Percentiles rank a stretch among this genome's conserved stretches.
Evolutionary conservation across 2,888 invertebrate genomes (phyloP).

Genomic region (Cancer borealis): DNA sequence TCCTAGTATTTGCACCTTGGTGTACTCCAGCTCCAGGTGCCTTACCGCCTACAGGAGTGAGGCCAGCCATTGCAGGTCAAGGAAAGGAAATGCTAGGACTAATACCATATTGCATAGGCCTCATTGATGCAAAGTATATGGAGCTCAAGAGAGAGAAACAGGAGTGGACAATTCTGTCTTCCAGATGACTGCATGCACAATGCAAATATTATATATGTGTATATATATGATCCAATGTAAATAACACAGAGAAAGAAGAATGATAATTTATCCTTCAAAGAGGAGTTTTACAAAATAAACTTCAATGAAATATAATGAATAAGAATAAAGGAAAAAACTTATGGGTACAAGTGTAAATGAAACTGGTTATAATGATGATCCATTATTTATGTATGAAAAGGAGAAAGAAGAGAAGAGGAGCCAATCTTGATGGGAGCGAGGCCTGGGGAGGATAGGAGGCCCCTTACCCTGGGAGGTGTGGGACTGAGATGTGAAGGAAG

Average conservation of each 20-base stretch:
- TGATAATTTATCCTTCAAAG: background rate
- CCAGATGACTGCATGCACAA: constrained; percentile 21
- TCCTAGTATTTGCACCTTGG: constrained; percentile 18
- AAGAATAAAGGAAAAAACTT: constrained; percentile 2
- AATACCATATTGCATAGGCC: constrained; percentile 58
- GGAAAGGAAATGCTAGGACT: constrained; percentile 13
- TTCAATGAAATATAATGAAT: background rate
- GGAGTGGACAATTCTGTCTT: background rate
- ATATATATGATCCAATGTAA: background rate
- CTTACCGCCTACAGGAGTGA: constrained; percentile 38
- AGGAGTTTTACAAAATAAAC: background rate
- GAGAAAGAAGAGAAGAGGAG: background rate
- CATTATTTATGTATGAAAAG: background rate
- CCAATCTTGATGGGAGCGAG: background rate
- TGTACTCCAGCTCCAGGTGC: constrained; percentile 14
- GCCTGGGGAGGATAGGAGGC: background rate
- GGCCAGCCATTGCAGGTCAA: constrained; percentile 54
- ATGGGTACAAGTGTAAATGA: background rate
- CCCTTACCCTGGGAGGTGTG: background rate
- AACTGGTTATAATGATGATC: background rate
- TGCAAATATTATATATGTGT: background rate
- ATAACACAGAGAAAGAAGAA: background rate
- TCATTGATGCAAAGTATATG: constrained; percentile 10
- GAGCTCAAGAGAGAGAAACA: background rate
- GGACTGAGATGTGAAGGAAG: constrained; percentile 23